Evolutionary conservation across 2,113 vertebrate genomes (phyloP).

Genomic region (Electrona antarctica): DNA sequence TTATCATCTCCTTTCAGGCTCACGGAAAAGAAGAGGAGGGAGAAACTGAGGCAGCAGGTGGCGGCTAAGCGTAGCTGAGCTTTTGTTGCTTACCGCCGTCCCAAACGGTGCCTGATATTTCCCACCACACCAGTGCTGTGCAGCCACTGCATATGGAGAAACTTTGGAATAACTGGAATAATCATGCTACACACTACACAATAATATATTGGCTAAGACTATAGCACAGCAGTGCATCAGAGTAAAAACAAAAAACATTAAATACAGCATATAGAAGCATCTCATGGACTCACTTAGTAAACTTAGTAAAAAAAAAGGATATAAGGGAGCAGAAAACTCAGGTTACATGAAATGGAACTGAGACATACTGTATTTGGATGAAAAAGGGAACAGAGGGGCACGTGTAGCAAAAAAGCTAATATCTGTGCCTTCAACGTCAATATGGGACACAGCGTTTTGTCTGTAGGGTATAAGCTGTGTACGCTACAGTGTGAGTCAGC

Average conservation of each 20-base stretch:
- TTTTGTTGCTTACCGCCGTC: conserved; percentile 2
- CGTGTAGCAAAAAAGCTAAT: conserved; percentile 46
- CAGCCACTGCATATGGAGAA: not conserved
- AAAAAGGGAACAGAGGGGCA: conserved; percentile 23
- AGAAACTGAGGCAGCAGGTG: conserved; percentile 81
- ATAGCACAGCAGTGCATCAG: not conserved
- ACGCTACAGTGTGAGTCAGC: not conserved
- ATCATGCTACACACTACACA: conserved; percentile 4
- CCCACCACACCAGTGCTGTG: conserved; percentile 8
- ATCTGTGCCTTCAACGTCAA: conserved; percentile 61
- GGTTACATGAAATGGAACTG: conserved; percentile 44
- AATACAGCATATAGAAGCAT: conserved; percentile 8
- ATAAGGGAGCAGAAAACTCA: conserved; percentile 63
- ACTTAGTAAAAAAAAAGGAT: conserved; percentile 17
- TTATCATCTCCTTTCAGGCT: conserved; percentile 64
- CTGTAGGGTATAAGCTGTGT: conserved; percentile 1
- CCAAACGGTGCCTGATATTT: conserved; percentile 18
- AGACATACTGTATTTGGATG: not conserved
- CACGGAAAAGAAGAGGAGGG: conserved; percentile 87
- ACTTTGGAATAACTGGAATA: conserved; percentile 29
- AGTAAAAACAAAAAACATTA: conserved; percentile 2
- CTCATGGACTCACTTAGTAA: conserved; percentile 48
- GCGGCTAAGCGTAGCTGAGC: conserved; percentile 81
- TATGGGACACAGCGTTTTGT: not conserved
- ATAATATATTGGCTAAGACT: conserved; percentile 1